phyloP scores from a whole-genome alignment of 53 echinoderm and acorn worm species.

The Echinometra lucunter region DNA sequence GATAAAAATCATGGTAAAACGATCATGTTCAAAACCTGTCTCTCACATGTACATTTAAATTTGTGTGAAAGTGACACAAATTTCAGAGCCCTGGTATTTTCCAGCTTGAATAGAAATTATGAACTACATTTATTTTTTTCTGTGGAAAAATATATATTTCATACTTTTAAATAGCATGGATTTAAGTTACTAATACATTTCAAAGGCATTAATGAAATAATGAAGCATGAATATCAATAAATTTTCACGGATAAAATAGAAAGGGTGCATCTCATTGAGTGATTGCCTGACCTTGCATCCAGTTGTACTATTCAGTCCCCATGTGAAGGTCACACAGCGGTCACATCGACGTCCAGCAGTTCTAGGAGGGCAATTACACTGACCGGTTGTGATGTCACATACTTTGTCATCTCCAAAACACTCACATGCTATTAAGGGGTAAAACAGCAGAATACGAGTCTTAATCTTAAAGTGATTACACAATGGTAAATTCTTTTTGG shows the following conservation, averaged over 20 bases:
- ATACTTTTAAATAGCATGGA: too few species aligned
- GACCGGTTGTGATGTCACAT: conserved; percentile 89
- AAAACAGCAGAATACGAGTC: neutral
- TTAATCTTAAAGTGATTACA: too few species aligned
- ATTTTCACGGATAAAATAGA: neutral
- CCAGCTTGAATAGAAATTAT: too few species aligned
- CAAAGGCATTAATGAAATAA: too few species aligned
- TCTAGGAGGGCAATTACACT: conserved; percentile 90
- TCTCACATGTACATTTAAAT: neutral
- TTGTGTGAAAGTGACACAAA: too few species aligned
- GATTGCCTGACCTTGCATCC: conserved; percentile 87
- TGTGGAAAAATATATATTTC: too few species aligned
- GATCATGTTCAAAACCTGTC: too few species aligned
- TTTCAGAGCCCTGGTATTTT: too few species aligned
- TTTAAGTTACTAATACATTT: too few species aligned
- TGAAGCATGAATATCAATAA: neutral
- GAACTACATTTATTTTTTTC: too few species aligned
- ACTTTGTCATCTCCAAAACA: conserved; percentile 91
- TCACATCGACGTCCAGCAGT: conserved; percentile 90
- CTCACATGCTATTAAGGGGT: conserved; percentile 77
- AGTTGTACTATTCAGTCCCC: conserved; percentile 83
- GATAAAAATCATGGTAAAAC: too few species aligned
- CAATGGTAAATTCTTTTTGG: too few species aligned
- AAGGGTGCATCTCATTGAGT: neutral
- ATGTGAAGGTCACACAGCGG: conserved; percentile 88